Evolutionary conservation across 1,140 invertebrate genomes (phyloP).

Genomic region (Procambarus virginalis): DNA sequence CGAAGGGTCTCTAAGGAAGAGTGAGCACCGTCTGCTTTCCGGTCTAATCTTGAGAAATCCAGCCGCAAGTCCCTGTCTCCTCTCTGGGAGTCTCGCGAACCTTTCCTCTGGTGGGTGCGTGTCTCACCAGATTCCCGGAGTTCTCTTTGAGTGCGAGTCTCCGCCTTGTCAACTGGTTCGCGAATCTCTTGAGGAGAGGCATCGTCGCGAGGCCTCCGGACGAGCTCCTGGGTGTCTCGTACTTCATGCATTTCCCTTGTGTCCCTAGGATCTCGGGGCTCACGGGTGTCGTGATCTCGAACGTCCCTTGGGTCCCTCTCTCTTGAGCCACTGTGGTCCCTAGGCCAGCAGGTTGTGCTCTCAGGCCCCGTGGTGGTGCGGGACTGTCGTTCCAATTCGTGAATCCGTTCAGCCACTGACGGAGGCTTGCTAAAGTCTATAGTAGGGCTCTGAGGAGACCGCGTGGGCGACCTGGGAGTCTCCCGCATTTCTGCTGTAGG

Average conservation of each 20-base stretch:
- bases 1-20: slow-evolving; percentile 12
- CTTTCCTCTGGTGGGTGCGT: slow-evolving; percentile 49
- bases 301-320: slow-evolving; percentile 58
- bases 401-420: slow-evolving; percentile 85
- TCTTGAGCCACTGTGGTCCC: slow-evolving; percentile 46
- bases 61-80: slow-evolving; percentile 57
- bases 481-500: slow-evolving; percentile 66
- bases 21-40: slow-evolving; percentile 19
- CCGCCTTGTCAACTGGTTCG: slow-evolving; percentile 6
- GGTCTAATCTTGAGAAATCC: slow-evolving; percentile 31
- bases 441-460: slow-evolving; percentile 73
- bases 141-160: slow-evolving; percentile 23
- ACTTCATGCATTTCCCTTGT: not conserved
- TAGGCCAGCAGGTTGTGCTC: slow-evolving; percentile 13
- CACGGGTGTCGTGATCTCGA: not conserved
- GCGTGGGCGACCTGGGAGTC: slow-evolving; percentile 51
- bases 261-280: slow-evolving; percentile 20
- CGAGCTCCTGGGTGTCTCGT: not conserved
- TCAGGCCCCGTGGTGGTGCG: slow-evolving; percentile 72
- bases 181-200: not conserved
- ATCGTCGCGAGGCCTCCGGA: slow-evolving; percentile 17
- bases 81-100: slow-evolving; percentile 48
- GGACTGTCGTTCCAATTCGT: slow-evolving; percentile 80
- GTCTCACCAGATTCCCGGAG: slow-evolving; percentile 46
- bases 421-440: slow-evolving; percentile 75